phyloP scores from a whole-genome alignment of 2,888 invertebrate genomes.

The Phengaris arion region DNA sequence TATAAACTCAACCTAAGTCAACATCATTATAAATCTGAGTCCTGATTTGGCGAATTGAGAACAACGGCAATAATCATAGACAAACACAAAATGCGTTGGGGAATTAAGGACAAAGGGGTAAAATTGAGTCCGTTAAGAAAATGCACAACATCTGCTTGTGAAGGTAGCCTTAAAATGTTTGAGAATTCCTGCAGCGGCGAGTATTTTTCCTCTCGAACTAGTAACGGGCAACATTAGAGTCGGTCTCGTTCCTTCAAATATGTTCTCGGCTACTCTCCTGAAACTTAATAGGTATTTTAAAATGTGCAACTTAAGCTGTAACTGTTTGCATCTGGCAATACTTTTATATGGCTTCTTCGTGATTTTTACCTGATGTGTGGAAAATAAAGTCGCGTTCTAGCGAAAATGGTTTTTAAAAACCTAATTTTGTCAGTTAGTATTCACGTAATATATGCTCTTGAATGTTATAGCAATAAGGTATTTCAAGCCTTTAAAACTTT shows the following conservation, averaged over 20 bases:
- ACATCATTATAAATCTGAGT: not conserved
- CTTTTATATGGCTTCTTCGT: slow-evolving; percentile 22
- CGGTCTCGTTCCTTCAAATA: slow-evolving; percentile 34
- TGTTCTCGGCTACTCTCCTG: slow-evolving; percentile 31
- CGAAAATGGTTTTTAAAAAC: not conserved
- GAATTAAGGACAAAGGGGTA: slow-evolving; percentile 24
- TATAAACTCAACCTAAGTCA: not conserved
- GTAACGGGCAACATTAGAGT: slow-evolving; percentile 30
- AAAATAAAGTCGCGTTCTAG: not conserved
- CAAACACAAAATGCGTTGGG: not conserved
- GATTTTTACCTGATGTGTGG: slow-evolving; percentile 23
- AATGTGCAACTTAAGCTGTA: slow-evolving; percentile 35
- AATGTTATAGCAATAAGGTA: too few relatives aligned
- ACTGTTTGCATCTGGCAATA: slow-evolving; percentile 37
- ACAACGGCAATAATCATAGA: slow-evolving; percentile 21
- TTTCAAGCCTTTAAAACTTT: too few relatives aligned
- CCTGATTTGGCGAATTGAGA: slow-evolving; percentile 1
- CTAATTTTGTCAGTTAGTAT: not conserved
- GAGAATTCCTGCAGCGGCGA: slow-evolving; percentile 23
- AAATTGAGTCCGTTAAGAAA: slow-evolving; percentile 27
- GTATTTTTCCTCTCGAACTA: slow-evolving; percentile 29
- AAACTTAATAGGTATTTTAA: slow-evolving; percentile 36
- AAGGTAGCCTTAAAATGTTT: slow-evolving; percentile 28
- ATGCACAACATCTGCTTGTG: slow-evolving; percentile 27
- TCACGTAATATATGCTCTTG: not conserved